Evolutionary conservation across 2,113 vertebrate genomes (phyloP).

Genomic region (Spilogale gracilis): DNA sequence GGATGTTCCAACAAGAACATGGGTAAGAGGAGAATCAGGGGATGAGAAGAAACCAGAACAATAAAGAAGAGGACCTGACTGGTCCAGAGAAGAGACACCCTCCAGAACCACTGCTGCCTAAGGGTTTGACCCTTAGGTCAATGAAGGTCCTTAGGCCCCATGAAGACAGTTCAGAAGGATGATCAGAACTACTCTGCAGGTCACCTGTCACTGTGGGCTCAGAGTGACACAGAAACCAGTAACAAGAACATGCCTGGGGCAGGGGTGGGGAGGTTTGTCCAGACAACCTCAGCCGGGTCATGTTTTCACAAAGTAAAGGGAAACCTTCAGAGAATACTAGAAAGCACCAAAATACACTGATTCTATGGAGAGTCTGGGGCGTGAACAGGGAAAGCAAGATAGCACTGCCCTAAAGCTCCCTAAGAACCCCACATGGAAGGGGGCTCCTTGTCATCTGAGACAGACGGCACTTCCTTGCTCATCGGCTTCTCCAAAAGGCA

Average conservation of each 20-base stretch:
- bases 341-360: too few species aligned
- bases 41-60: background rate
- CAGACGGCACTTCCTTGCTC: background rate
- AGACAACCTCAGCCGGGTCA: background rate
- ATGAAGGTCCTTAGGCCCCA: background rate
- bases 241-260: background rate
- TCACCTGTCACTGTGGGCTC: background rate
- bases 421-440: background rate
- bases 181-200: background rate
- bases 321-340: background rate
- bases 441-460: background rate
- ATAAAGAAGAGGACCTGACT: background rate
- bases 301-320: background rate
- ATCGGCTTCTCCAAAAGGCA: background rate
- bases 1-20: background rate
- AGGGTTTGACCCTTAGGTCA: background rate
- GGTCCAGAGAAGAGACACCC: background rate
- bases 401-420: background rate
- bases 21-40: background rate
- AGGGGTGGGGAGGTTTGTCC: background rate
- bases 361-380: background rate
- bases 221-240: background rate
- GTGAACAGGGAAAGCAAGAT: fast-evolving
- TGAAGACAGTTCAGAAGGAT: background rate
- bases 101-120: background rate